Evolutionary conservation across 2,113 vertebrate species (phyloP).

Genomic region (Laticauda colubrina): DNA sequence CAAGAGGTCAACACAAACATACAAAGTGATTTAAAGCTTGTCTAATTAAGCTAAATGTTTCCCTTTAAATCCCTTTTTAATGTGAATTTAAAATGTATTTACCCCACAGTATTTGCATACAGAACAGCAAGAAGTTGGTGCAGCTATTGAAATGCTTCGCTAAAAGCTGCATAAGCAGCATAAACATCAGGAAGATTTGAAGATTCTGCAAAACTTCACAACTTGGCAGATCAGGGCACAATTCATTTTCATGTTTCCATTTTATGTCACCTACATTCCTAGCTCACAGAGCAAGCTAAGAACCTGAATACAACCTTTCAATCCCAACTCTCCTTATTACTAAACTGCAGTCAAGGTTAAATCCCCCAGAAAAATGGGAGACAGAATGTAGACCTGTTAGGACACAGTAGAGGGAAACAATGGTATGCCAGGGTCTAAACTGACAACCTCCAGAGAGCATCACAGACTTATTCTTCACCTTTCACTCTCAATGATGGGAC

Average conservation of each 20-base stretch:
- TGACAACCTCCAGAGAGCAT: neutral
- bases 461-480: neutral
- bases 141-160: no score
- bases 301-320: neutral
- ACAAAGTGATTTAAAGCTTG: neutral
- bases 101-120: neutral
- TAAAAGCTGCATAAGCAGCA: neutral
- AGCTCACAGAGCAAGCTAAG: neutral
- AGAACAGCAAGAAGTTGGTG: neutral
- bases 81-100: constrained; percentile 6
- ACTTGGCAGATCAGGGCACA: neutral
- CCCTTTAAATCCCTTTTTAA: constrained; percentile 5
- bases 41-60: neutral
- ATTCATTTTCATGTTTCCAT: neutral
- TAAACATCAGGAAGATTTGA: neutral
- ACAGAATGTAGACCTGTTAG: neutral
- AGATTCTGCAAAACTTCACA: neutral
- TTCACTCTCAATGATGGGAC: neutral
- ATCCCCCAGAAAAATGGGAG: neutral
- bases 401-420: neutral
- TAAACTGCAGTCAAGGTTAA: neutral
- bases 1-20: constrained; percentile 18
- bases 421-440: neutral
- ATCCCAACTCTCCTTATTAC: neutral
- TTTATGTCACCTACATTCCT: neutral